These are phyloP conservation scores for Lerista edwardsae DNA, from an alignment of 2,797 vertebrate species.

Conservation along the genomic window DNA sequence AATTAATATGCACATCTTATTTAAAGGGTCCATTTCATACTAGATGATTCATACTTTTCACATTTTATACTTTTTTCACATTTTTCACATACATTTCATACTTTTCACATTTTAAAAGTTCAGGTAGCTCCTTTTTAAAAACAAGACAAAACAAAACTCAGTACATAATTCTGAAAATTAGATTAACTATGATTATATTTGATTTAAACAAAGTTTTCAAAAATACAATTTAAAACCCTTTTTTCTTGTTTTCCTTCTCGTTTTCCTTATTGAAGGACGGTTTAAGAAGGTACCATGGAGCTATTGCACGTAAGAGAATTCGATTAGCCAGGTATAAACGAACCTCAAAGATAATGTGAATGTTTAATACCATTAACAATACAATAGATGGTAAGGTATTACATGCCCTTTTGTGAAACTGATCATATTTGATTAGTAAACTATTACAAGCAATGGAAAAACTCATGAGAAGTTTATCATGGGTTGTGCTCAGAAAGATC, in stretches of 20 bases:
- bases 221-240: conserved; percentile 1
- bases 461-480: neutral
- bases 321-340: conserved; percentile 75
- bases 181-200: conserved; percentile 1
- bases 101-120: neutral
- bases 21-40: neutral
- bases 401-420: neutral
- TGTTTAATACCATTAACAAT: neutral
- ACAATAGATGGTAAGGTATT: rapidly evolving
- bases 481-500: neutral
- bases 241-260: conserved; percentile 15
- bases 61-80: too few relatives aligned
- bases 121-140: neutral
- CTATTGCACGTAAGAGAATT: conserved; percentile 77
- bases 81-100: too few relatives aligned
- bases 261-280: conserved; percentile 69
- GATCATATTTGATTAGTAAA: conserved; percentile 9
- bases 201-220: neutral
- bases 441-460: neutral
- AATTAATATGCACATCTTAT: neutral
- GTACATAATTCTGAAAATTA: neutral
- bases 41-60: conserved; percentile 7
- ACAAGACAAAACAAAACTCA: neutral
- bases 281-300: conserved; percentile 74
- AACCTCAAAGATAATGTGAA: neutral